Conservation (phyloP, 2,113 vertebrate species). For the Triplophysa rosa region DNA sequence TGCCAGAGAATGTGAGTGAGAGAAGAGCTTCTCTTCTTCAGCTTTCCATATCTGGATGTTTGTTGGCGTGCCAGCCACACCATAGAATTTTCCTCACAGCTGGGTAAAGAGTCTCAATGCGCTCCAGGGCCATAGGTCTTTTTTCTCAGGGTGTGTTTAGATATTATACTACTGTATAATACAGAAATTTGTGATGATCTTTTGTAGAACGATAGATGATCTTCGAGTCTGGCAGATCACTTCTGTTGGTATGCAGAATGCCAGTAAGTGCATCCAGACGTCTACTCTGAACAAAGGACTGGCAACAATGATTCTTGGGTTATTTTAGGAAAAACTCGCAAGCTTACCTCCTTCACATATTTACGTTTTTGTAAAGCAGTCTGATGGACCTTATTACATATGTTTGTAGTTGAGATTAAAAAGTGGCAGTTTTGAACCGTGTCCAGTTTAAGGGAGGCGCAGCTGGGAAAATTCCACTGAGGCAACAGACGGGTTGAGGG, state of each 20-base stretch:
- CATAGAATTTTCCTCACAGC: background rate
- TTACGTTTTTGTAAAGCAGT: background rate
- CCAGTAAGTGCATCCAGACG: slow-evolving; percentile 23
- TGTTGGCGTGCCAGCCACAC: background rate
- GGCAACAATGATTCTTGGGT: background rate
- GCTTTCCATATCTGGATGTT: background rate
- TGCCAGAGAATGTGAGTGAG: background rate
- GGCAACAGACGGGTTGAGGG: slow-evolving; percentile 46
- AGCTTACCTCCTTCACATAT: background rate
- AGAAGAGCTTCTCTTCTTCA: background rate
- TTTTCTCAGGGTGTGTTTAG: slow-evolving; percentile 8
- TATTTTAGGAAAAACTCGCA: background rate
- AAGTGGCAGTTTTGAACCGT: slow-evolving; percentile 20
- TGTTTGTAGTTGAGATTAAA: background rate
- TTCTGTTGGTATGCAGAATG: slow-evolving; percentile 15
- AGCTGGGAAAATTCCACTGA: slow-evolving; percentile 50
- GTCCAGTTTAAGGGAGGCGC: slow-evolving; percentile 41
- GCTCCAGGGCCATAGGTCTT: background rate
- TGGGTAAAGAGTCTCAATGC: background rate
- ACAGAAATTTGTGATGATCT: slow-evolving; percentile 29
- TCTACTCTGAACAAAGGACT: background rate
- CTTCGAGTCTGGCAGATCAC: slow-evolving; percentile 5
- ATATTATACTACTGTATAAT: slow-evolving; percentile 11
- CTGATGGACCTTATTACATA: background rate
- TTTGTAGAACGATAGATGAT: slow-evolving; percentile 27